Evolutionary conservation across 2,888 invertebrate species (phyloP), one percentile per base, ranked within the genome.

Genomic region (Micropterix aruncella): DNA sequence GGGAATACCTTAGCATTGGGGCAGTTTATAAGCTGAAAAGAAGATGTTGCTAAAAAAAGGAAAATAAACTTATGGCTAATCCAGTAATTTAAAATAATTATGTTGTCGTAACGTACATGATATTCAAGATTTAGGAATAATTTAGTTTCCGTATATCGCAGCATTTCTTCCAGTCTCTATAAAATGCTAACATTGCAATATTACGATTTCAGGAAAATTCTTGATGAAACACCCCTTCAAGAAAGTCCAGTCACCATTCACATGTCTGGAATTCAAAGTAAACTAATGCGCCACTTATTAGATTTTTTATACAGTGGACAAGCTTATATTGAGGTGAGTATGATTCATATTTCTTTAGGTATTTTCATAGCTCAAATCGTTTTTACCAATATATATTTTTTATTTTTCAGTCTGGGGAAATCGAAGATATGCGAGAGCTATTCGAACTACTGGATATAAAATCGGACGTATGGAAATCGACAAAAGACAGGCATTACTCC

Each of bases 271-370:
- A 83, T 89, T 50, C 80, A 75, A 62, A 84, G 81, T 57, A 77
- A 78, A 49, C 84, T 88, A 57, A 80, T 89, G 70, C 79, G 80
- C 62, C 84, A 85, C 63, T 75, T 89, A 55, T 75, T 90, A 56
- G 83, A 88, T 57, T 89, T 89, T 61, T 66, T 89, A 45, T 90
- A 90, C 63, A 86, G 87, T 54, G 89, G 89, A 47, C 87, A 89
- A 67, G 86, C 87, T 51, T 80, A 80, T 54, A 80, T 85, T 53
- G 82, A 83, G 73, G 84, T 84, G 60, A 63, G 65, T 53, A 27
- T 46, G 44, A 44, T 40, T 4, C 19, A 40, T 41, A 37, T 15
- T 37, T 19, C 19, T 36, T 14, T 37, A 41, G 17, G 7, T 14
- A 1, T 19, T n/a, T n/a, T n/a, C n/a, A n/a, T n/a, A n/a, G n/a